Base-by-base conservation (phyloP, 2,113 vertebrate genomes). In the Osmerus eperlanus region DNA sequence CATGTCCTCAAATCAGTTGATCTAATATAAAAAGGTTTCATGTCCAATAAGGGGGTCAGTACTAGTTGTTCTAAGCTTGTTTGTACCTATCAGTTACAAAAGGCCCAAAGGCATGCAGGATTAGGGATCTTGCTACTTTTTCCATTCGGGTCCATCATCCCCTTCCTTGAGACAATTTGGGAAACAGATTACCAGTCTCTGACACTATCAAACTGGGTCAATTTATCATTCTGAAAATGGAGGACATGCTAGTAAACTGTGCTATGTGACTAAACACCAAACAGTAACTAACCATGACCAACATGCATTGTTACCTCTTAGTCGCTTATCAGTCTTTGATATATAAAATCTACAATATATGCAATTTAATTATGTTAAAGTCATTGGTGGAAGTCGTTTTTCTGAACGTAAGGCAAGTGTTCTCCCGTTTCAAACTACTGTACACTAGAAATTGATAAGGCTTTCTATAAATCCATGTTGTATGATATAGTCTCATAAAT, bases 21-120 rank as follows among this genome's bases (percentile, higher is more conserved):
- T 7, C 54, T 86, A 84, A 86, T 56, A 81, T 83, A 87, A 88
- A 88, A 87, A 21, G 41, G 23, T 68, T 55, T 53, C 78, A 81
- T 81, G 80, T 77, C 62, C 53, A 69, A 5, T 14, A 71, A 76
- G 29, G 71, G 68, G 68, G 77, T 69, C 81, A 72, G 29, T 59
- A 54, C 74, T 55, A 8, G 1, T 52, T 53, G 11, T 52, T 70
- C 56, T 79, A 87, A 88, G 79, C 81, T 65, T 47, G 25, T 81
- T 82, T 83, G 81, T 79, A 32, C 75, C 80, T 54, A 78, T 85
- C 81, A 71, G 52, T 85, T 82, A 73, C 78, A 83, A 65, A 80
- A 67, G 79, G 32, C 18, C 81, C 18, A 55, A 67, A 81, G 84
- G 63, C 14, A 21, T 53, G 18, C 7, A 65, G 74, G 86, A 88